Base-by-base conservation (phyloP, 2,113 vertebrate genomes). In the Mola mola region DNA sequence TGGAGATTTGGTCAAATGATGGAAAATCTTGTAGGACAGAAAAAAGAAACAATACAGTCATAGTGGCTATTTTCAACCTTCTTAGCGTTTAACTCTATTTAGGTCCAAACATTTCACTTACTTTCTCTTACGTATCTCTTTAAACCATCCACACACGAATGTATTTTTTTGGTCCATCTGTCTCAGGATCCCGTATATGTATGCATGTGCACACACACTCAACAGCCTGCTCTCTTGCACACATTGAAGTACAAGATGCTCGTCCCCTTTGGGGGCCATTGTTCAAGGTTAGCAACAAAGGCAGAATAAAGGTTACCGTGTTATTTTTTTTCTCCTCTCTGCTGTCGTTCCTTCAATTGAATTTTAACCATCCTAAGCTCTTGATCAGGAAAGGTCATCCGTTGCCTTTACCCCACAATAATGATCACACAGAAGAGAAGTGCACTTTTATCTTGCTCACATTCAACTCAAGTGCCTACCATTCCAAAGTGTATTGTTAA, bases 261-360 rank as follows among this genome's bases (percentile, higher is more conserved):
- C 47, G 48, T 77, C 46, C 61, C 82, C 82, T 69, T 59, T 74
- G 78, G 74, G 81, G 65, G 56, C 44, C 52, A 56, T 55, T 83
- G 67, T 75, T 90, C 87, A 87, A 91, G 90, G 89, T 91, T 84
- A 86, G 70, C 66, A 60, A 82, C 72, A 72, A 84, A 77, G 64
- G 64, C 47, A 81, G 72, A 83, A 78, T 73, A 85, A 91, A 83
- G 80, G 85, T 80, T 82, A 81, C 66, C 37, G 29, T 65, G 71
- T 73, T 80, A 63, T 85, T 85, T 76, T 74, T 65, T 20, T 55
- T 28, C 46, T 66, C 52, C 25, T 57, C 73, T 75, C 37, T 52
- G 41, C 63, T 83, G 61, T 78, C 47, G 83, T 81, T 70, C 42
- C 73, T 78, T 82, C 77, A 82, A 84, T 88, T 85, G 82, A 85